These are phyloP conservation scores for Beroe ovata DNA, from an alignment of 37 sponge, comb jelly and placozoan species.

Conservation along the genomic window DNA sequence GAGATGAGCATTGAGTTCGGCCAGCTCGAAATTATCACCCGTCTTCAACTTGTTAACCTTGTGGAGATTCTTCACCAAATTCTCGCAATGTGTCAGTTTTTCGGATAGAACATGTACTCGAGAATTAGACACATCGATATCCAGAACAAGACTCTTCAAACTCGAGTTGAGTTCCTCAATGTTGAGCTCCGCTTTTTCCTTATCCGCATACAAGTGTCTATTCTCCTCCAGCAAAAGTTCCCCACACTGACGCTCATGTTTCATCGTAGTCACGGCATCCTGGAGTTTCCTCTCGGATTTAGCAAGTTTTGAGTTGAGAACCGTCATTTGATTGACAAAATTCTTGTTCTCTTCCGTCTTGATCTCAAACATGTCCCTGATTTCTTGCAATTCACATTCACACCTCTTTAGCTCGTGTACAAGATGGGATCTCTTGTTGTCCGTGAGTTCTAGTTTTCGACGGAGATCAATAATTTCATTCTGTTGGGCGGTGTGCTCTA, in stretches of 20 bases:
- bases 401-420: conserved; percentile 62
- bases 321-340: conserved; percentile 21
- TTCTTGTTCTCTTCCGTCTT: background rate
- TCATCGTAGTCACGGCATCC: conserved; percentile 39
- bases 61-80: conserved; percentile 51
- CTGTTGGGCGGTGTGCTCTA: conserved; percentile 50
- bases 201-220: conserved; percentile 48
- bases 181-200: conserved; percentile 15
- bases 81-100: conserved; percentile 41
- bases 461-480: conserved; percentile 43
- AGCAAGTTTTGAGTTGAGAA: conserved; percentile 9
- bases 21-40: conserved; percentile 44
- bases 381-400: conserved; percentile 34
- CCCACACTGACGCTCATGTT: conserved; percentile 65
- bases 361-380: conserved; percentile 9
- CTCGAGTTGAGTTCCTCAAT: conserved; percentile 50
- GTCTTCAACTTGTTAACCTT: conserved; percentile 58
- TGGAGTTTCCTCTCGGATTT: conserved; percentile 49
- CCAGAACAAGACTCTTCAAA: background rate
- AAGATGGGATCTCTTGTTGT: conserved; percentile 66
- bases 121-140: conserved; percentile 2
- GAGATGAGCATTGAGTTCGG: conserved; percentile 57
- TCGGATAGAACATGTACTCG: background rate
- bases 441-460: conserved; percentile 34
- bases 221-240: conserved; percentile 50